phyloP scores from a whole-genome alignment of 2,113 vertebrate genomes.

The Callithrix jacchus region DNA sequence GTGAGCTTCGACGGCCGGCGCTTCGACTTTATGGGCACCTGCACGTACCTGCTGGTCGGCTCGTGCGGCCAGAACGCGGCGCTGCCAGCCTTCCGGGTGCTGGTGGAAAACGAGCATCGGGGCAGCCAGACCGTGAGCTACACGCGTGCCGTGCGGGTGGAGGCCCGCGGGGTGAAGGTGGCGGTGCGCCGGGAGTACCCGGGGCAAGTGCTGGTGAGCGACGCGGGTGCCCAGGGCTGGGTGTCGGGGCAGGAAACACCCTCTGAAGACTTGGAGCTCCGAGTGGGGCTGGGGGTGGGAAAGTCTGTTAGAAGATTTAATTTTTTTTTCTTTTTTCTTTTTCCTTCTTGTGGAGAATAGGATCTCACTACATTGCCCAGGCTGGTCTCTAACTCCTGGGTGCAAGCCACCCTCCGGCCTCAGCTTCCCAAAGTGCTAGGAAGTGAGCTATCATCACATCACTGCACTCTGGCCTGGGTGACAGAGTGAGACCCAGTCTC shows the following conservation, averaged over 20 bases:
- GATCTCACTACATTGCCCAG: no score
- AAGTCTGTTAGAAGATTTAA: background rate
- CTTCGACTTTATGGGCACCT: constrained; percentile 89
- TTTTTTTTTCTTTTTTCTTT: no score
- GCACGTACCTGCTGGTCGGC: constrained; percentile 81
- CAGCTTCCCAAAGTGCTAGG: no score
- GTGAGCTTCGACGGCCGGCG: constrained; percentile 85
- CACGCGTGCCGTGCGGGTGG: constrained; percentile 80
- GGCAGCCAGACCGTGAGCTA: constrained; percentile 84
- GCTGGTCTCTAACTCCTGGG: no score
- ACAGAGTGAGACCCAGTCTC: no score
- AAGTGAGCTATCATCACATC: no score
- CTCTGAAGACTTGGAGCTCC: background rate
- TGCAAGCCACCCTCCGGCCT: no score
- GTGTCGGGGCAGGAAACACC: background rate
- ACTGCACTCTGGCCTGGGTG: no score
- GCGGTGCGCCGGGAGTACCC: constrained; percentile 76
- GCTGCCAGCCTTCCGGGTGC: constrained; percentile 83
- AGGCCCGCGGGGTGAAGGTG: constrained; percentile 79
- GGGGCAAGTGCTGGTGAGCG: constrained; percentile 84
- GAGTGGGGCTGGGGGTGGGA: background rate
- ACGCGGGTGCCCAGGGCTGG: fast-evolving
- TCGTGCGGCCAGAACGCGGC: constrained; percentile 32
- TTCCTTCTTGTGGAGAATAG: no score
- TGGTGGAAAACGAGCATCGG: constrained; percentile 85